Evolutionary conservation across 1,140 invertebrate genomes (phyloP).

Genomic region (Drosophila jambulina): DNA sequence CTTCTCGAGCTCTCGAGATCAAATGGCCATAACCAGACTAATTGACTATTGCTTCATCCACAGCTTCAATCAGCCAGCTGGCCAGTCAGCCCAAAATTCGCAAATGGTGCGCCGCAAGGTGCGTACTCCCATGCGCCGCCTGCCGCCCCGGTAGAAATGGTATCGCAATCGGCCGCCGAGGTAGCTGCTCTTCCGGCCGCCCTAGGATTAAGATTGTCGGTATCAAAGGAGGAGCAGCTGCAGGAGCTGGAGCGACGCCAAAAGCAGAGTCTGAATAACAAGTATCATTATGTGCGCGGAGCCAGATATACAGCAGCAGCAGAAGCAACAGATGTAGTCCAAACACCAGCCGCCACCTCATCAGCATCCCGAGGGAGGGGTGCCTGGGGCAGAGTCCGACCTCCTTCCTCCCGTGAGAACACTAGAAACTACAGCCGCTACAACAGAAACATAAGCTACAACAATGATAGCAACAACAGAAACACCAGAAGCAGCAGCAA

Average conservation of each 20-base stretch:
- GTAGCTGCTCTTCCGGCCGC: slow-evolving; percentile 31
- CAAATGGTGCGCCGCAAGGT: slow-evolving; percentile 61
- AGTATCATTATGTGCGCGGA: slow-evolving; percentile 55
- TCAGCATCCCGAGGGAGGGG: neutral
- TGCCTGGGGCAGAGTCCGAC: neutral
- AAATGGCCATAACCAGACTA: neutral
- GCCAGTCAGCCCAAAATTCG: slow-evolving; percentile 56
- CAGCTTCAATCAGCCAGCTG: slow-evolving; percentile 71
- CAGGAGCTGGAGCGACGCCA: slow-evolving; percentile 16
- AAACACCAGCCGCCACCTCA: neutral
- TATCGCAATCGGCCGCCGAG: slow-evolving; percentile 40
- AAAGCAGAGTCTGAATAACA: neutral
- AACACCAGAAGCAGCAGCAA: neutral
- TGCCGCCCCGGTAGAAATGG: slow-evolving; percentile 73
- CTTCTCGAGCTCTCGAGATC: neutral
- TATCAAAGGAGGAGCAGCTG: neutral
- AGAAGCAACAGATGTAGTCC: neutral
- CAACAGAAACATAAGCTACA: neutral
- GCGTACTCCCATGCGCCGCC: slow-evolving; percentile 55
- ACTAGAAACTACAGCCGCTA: neutral
- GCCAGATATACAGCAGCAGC: neutral
- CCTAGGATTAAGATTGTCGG: neutral
- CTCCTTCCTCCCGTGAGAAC: neutral
- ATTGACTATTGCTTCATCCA: slow-evolving; percentile 19
- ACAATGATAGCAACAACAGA: neutral